Conservation (phyloP, 2,888 invertebrate genomes). For the Cremastinae sp. region DNA sequence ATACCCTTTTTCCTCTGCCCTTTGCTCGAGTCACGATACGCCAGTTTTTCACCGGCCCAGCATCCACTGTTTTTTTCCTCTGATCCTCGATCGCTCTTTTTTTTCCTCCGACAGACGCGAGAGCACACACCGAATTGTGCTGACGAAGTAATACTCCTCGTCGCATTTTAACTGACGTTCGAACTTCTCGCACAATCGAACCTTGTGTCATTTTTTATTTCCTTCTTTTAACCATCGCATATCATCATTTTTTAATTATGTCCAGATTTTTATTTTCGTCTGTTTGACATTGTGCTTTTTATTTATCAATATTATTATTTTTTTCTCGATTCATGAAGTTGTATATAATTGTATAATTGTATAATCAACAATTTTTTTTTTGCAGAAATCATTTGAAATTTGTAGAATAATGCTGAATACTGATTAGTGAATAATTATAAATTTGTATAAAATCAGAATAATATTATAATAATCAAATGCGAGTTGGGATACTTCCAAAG, state of each 20-base stretch:
- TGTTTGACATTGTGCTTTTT: too few relatives aligned
- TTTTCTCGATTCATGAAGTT: too few relatives aligned
- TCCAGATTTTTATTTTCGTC: too few relatives aligned
- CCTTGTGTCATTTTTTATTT: neutral
- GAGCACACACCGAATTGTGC: constrained; percentile 38
- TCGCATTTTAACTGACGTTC: neutral
- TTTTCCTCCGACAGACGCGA: constrained; percentile 34
- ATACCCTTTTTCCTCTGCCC: constrained; percentile 33
- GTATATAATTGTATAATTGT: too few relatives aligned
- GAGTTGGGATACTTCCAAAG: too few relatives aligned
- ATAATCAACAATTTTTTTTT: neutral
- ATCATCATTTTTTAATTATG: neutral
- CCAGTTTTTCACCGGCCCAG: constrained; percentile 52
- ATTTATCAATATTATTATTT: too few relatives aligned
- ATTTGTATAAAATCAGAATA: too few relatives aligned
- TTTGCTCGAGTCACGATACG: constrained; percentile 42
- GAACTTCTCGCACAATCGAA: neutral
- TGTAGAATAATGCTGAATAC: too few relatives aligned
- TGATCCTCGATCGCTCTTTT: constrained; percentile 39
- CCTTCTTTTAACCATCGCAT: neutral
- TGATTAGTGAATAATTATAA: too few relatives aligned
- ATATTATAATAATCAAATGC: too few relatives aligned
- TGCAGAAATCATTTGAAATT: too few relatives aligned
- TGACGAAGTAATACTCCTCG: constrained; percentile 53
- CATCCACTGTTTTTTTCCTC: constrained; percentile 37